Evolutionary conservation across 1,140 invertebrate genomes (phyloP).

Genomic region (Ptiloglossa arizonensis): DNA sequence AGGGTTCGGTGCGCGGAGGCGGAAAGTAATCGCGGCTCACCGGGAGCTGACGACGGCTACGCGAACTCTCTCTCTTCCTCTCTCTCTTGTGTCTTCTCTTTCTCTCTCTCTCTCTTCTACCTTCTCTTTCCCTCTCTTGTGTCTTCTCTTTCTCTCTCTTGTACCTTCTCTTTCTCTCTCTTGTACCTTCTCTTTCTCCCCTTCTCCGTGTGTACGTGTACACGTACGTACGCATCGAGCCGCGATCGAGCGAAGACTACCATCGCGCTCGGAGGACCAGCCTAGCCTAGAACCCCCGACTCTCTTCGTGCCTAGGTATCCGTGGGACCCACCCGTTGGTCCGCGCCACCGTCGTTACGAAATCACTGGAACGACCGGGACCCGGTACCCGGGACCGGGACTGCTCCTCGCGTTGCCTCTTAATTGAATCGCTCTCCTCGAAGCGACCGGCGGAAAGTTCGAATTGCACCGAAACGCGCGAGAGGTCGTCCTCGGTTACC

Average conservation of each 20-base stretch:
- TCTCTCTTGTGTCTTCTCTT: conserved; percentile 37
- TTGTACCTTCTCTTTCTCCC: neutral
- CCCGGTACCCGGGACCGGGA: neutral
- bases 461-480: neutral
- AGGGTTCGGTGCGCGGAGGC: conserved; percentile 81
- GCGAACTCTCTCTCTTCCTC: conserved; percentile 25
- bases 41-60: conserved; percentile 69
- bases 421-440: conserved; percentile 51
- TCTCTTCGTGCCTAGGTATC: conserved; percentile 43
- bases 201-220: conserved; percentile 6
- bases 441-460: conserved; percentile 16
- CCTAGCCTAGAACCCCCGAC: neutral
- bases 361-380: conserved; percentile 43
- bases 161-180: conserved; percentile 29
- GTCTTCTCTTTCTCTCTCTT: conserved; percentile 1
- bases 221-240: neutral
- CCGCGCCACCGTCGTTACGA: conserved; percentile 42
- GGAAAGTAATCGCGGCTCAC: conserved; percentile 80
- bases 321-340: conserved; percentile 40
- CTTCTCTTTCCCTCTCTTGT: conserved; percentile 27
- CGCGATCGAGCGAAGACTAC: neutral
- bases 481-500: neutral
- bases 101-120: conserved; percentile 16
- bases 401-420: too few relatives aligned
- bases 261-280: neutral